Base-by-base conservation (phyloP, 2,113 vertebrate genomes). In the Alces alces region DNA sequence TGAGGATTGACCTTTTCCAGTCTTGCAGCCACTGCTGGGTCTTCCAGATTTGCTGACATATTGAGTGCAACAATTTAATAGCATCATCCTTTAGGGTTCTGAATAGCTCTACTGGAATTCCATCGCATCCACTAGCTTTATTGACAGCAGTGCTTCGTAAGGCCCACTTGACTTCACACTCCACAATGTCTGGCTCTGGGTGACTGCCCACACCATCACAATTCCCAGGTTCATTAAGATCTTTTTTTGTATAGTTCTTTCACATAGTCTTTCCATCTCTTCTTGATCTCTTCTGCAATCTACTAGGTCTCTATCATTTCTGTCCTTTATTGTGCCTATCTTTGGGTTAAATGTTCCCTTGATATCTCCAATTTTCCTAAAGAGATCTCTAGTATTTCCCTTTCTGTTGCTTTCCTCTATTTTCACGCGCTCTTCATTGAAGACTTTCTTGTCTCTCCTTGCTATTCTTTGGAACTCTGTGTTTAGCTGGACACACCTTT, bases 341-440 rank as follows among this genome's bases (percentile, higher is more conserved):
- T 70, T 70, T 70, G n/a, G 19, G 66, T 70, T 39, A 70, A 70
- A 70, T 70, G n/a, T 39, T 70, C 19, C 66, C n/a, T 70, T 70
- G n/a, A 39, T 23, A 70, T 6, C 66, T 39, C 66, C n/a, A 39
- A 6, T 70, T 70, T 70, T 70, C 66, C 66, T 70, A 70, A 36
- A 66, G 66, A 70, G n/a, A 70, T 70, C 66, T 23, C 66, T 39
- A 39, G 66, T 39, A 10, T 70, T 70, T 70, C 10, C 66, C n/a
- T 2, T 70, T 70, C 19, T 70, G n/a, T 70, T 39, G n/a, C n/a
- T 12, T 39, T 21, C 66, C 19, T 70, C n/a, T 23, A 39, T 70
- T 39, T 70, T 23, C 39, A 70, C 6, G 19, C 0, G 0, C n/a
- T 23, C 36, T 70, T 70, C 66, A 39, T 23, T 70, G 19, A 70